A percentile compares a stretch with the other conserved stretches of the same genome.
Conservation (phyloP, 2,888 invertebrate genomes). For the Drosophila paramelanica region DNA sequence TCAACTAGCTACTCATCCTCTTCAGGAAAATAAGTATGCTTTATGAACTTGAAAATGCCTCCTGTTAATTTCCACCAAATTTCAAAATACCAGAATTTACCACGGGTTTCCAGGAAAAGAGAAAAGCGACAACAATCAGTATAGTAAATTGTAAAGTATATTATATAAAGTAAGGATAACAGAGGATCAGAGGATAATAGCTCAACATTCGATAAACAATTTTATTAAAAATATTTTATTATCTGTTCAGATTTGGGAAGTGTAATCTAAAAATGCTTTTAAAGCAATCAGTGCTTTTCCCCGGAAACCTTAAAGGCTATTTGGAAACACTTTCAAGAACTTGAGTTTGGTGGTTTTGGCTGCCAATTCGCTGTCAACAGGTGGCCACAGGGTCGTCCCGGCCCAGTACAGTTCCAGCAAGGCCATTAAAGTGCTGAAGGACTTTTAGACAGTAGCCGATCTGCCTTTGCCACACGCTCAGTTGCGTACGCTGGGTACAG, state of each 20-base stretch:
- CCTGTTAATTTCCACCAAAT: background rate
- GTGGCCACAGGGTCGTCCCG: constrained; percentile 13
- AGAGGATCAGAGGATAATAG: background rate
- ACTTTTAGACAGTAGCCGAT: constrained; percentile 30
- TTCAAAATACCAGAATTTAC: constrained; percentile 3
- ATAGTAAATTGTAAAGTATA: background rate
- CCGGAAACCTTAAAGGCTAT: background rate
- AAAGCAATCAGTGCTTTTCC: background rate
- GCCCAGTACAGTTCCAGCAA: constrained; percentile 21
- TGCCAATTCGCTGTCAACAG: constrained; percentile 21
- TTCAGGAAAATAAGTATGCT: background rate
- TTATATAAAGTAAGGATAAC: background rate
- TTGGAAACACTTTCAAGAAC: background rate
- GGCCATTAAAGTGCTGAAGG: constrained; percentile 13
- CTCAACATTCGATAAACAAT: background rate
- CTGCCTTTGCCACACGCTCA: constrained; percentile 9
- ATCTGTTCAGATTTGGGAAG: background rate
- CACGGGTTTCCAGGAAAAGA: constrained; percentile 2
- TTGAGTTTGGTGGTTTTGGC: constrained; percentile 2
- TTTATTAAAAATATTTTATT: background rate
- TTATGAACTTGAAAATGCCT: background rate
- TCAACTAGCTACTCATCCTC: background rate
- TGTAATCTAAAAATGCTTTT: background rate
- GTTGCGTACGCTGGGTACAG: constrained; percentile 2
- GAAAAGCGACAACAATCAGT: background rate